phyloP scores from a whole-genome alignment of 2,797 vertebrate species.

The Aulostomus chinensis region DNA sequence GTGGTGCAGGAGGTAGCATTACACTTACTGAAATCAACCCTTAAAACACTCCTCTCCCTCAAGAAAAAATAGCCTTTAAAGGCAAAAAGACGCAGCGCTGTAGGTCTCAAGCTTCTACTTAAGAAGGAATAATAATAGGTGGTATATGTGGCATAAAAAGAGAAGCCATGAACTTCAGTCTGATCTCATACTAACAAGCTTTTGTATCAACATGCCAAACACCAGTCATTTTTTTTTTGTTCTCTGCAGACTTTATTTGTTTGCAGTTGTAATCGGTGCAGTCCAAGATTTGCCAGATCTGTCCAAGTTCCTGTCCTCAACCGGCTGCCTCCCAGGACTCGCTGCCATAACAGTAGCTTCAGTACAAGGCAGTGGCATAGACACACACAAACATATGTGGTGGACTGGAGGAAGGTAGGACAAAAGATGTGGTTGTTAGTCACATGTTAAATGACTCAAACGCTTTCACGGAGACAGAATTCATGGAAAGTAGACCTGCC shows the following conservation, averaged over 20 bases:
- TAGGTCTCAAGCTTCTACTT: slow-evolving; percentile 54
- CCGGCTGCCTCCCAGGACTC: slow-evolving; percentile 26
- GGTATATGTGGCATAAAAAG: slow-evolving; percentile 37
- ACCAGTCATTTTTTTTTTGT: slow-evolving; percentile 28
- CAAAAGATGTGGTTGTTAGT: neutral
- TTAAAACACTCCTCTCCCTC: slow-evolving; percentile 43
- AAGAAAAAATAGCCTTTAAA: slow-evolving; percentile 58
- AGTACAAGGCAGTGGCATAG: slow-evolving; percentile 31
- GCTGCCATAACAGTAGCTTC: slow-evolving; percentile 66
- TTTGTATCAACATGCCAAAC: slow-evolving; percentile 41
- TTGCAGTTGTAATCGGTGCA: slow-evolving; percentile 47
- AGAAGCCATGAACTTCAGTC: slow-evolving; percentile 40
- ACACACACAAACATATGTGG: neutral
- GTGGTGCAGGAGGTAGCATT: slow-evolving; percentile 42
- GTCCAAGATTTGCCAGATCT: slow-evolving; percentile 30
- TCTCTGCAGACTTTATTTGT: slow-evolving; percentile 53
- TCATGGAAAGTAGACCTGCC: neutral
- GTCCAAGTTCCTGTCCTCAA: slow-evolving; percentile 64
- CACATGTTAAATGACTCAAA: no score
- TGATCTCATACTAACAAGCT: slow-evolving; percentile 53
- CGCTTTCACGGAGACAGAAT: neutral
- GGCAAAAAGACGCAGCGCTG: slow-evolving; percentile 35
- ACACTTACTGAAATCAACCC: slow-evolving; percentile 40
- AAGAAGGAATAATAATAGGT: slow-evolving; percentile 58
- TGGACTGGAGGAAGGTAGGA: neutral